Base-by-base conservation (phyloP, 2,888 invertebrate genomes). In the Polydrusus cervinus region DNA sequence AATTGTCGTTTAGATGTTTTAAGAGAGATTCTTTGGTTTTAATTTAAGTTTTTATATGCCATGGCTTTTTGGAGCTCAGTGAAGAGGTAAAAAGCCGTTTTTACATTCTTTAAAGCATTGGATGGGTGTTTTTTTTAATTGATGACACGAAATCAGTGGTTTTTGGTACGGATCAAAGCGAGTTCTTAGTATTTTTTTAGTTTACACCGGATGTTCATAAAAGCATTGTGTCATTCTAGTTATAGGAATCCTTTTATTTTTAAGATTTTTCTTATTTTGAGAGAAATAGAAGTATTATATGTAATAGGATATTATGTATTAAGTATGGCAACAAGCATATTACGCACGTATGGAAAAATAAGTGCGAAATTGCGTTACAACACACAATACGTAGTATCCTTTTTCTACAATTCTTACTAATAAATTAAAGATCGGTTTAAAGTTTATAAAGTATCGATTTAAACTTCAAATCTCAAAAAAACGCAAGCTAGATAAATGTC, bases 1-100 rank as follows among this genome's bases (percentile, higher is more conserved):
- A 57, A 57, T 57, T 11, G 57, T 34, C 34, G 55, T 34, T 55
- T 53, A n/a, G 45, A n/a, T n/a, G 40, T 40, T 40, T 40, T 43
- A 25, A 55, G 20, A 38, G 9, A 38, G 14, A 34, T 60, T 38
- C 38, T 14, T 25, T 25, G 13, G 3, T 53, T 53, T 53, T 25
- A 53, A 53, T 25, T 25, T 25, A 53, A 13, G 3, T 25, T 53
- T 53, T 53, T 53, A 13, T 9, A 18, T 47, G 9, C 8, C 3
- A 16, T 16, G 47, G 47, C 13, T 47, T 16, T 47, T 47, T 47
- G 47, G n/a, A 16, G n/a, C 47, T 13, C 16, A 47, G n/a, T 47
- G n/a, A 47, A 47, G 14, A 16, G 47, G 47, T 47, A 47, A 47
- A 47, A n/a, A 2, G n/a, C 14, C n/a, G 7, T 47, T 47, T 47